These are phyloP conservation scores for Nemurella pictetii DNA, from an alignment of 2,888 invertebrate species.

Conservation along the genomic window DNA sequence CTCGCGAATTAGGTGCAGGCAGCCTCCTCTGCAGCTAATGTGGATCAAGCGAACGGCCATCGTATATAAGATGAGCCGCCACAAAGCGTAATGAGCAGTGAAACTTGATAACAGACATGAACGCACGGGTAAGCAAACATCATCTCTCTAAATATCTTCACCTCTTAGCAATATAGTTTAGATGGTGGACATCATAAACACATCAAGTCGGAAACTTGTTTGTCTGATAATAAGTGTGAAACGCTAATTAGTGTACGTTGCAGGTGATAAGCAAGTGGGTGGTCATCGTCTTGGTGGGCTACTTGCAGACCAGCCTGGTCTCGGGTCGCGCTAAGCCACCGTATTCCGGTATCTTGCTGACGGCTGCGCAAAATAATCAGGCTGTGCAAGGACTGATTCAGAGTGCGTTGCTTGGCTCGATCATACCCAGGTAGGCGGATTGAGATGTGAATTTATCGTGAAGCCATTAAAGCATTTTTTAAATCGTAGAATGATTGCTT, in stretches of 20 bases:
- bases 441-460: too few relatives aligned
- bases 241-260: neutral
- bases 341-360: neutral
- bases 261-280: neutral
- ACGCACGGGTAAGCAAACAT: neutral
- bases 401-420: neutral
- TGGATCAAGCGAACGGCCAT: too few relatives aligned
- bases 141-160: neutral
- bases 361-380: neutral
- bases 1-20: too few relatives aligned
- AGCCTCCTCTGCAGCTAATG: too few relatives aligned
- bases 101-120: neutral
- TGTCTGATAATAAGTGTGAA: too few relatives aligned
- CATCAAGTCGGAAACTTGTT: too few relatives aligned
- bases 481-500: too few relatives aligned
- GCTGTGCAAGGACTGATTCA: neutral
- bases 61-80: too few relatives aligned
- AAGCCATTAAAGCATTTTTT: neutral
- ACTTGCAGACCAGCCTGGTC: neutral
- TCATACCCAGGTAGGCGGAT: neutral
- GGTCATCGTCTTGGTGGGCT: neutral
- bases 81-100: neutral
- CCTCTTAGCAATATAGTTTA: too few relatives aligned
- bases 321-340: neutral
- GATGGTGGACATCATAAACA: too few relatives aligned